Evolutionary conservation across 2,888 invertebrate species (phyloP).

Genomic region (Allolobophora icterica): DNA sequence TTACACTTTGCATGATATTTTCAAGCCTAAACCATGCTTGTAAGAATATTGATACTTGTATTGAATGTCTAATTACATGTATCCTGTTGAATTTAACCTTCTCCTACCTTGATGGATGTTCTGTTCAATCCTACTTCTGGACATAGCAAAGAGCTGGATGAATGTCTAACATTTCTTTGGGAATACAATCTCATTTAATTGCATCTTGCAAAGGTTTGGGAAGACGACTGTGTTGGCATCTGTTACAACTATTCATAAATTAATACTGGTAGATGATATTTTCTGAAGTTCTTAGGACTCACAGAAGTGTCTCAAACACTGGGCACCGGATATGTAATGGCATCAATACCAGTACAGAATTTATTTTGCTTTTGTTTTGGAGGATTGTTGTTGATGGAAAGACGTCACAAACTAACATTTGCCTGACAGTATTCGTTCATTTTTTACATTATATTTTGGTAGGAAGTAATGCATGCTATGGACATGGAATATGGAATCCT

Average conservation of each 20-base stretch:
- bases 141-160: not conserved
- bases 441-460: not conserved
- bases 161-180: too few species aligned
- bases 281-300: not conserved
- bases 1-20: too few species aligned
- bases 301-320: not conserved
- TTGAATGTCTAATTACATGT: too few species aligned
- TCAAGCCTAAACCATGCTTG: too few species aligned
- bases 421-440: not conserved
- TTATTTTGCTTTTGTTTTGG: not conserved
- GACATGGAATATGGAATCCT: conserved; percentile 32
- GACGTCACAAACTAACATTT: not conserved
- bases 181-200: too few species aligned
- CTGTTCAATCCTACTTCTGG: too few species aligned
- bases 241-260: not conserved
- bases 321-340: not conserved
- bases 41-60: too few species aligned
- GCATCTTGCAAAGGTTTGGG: too few species aligned
- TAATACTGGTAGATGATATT: not conserved
- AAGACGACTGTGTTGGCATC: too few species aligned
- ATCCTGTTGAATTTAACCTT: too few species aligned
- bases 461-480: conserved; percentile 25
- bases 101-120: too few species aligned
- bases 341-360: not conserved
- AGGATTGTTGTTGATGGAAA: not conserved